Percentiles rank a stretch among this genome's conserved stretches.
These are phyloP conservation scores for Gambusia holbrooki DNA, from an alignment of 2,113 vertebrate species.

Conservation along the genomic window DNA sequence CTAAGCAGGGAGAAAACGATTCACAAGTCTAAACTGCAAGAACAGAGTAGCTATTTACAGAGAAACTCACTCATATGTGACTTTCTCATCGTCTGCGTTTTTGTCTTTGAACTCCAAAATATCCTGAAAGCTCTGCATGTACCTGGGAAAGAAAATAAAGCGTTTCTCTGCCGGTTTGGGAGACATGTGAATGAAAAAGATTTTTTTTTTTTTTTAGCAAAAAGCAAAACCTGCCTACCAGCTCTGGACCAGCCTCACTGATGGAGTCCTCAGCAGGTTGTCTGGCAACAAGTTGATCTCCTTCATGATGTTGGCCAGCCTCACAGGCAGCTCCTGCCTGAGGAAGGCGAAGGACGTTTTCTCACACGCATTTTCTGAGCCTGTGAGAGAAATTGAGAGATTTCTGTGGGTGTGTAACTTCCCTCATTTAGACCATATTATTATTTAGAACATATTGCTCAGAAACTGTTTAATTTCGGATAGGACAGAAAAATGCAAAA, in stretches of 20 bases:
- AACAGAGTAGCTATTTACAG: background rate
- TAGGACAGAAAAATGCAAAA: background rate
- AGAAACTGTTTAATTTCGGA: background rate
- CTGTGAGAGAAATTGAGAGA: slow-evolving; percentile 68
- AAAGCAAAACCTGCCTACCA: slow-evolving; percentile 79
- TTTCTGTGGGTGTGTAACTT: no score
- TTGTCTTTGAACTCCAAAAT: slow-evolving; percentile 93
- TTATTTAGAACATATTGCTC: no score
- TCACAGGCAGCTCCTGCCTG: slow-evolving; percentile 91
- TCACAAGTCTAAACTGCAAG: background rate
- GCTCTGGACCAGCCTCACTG: slow-evolving; percentile 93
- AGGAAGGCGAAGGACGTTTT: slow-evolving; percentile 96
- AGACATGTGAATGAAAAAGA: background rate
- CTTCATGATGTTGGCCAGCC: slow-evolving; percentile 97
- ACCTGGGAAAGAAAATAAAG: slow-evolving; percentile 76
- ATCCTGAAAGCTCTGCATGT: slow-evolving; percentile 93
- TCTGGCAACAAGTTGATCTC: slow-evolving; percentile 96
- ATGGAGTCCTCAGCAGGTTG: slow-evolving; percentile 91
- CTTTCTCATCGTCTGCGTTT: slow-evolving; percentile 85
- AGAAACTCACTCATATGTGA: slow-evolving; percentile 85
- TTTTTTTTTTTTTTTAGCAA: no score
- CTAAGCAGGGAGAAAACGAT: slow-evolving; percentile 62
- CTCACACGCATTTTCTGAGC: slow-evolving; percentile 94
- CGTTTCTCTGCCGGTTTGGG: background rate
- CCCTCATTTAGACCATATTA: background rate